Conservation (phyloP, 2,888 invertebrate genomes). For the Petrolisthes manimaculis region DNA sequence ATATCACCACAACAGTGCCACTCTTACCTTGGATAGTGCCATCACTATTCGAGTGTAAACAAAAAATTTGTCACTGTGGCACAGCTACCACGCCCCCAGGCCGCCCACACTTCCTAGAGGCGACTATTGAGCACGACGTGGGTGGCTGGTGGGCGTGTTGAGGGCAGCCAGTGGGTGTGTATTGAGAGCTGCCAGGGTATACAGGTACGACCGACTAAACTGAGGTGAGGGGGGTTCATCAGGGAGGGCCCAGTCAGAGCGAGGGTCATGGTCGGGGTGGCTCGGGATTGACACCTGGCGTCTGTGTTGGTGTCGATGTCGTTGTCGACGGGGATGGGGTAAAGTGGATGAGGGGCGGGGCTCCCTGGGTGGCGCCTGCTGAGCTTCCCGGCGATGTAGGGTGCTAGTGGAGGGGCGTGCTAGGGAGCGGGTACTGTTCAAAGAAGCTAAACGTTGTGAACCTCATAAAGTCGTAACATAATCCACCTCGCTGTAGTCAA, state of each 20-base stretch:
- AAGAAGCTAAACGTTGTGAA: constrained; percentile 34
- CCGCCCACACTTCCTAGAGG: background rate
- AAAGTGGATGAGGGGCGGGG: background rate
- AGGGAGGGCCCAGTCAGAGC: background rate
- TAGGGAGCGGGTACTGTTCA: constrained; percentile 21
- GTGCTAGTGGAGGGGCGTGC: constrained; percentile 29
- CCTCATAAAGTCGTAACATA: constrained; percentile 65
- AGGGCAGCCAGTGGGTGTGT: constrained; percentile 48
- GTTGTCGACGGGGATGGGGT: background rate
- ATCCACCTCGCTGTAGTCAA: constrained; percentile 65
- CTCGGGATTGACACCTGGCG: background rate
- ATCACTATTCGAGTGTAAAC: no score
- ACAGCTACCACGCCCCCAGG: no score
- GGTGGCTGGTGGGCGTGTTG: constrained; percentile 51
- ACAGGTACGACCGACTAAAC: constrained; percentile 28
- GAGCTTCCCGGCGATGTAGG: background rate
- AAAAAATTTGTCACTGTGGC: no score
- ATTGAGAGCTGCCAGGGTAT: constrained; percentile 48
- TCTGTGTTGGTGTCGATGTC: background rate
- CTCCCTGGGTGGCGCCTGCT: background rate
- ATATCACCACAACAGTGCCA: no score
- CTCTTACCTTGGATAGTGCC: no score
- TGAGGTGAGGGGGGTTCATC: background rate
- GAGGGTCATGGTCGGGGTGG: constrained; percentile 16
- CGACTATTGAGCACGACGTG: constrained; percentile 48